Evolutionary conservation across 1,140 invertebrate species (phyloP).

Genomic region (Plectus sambesii): DNA sequence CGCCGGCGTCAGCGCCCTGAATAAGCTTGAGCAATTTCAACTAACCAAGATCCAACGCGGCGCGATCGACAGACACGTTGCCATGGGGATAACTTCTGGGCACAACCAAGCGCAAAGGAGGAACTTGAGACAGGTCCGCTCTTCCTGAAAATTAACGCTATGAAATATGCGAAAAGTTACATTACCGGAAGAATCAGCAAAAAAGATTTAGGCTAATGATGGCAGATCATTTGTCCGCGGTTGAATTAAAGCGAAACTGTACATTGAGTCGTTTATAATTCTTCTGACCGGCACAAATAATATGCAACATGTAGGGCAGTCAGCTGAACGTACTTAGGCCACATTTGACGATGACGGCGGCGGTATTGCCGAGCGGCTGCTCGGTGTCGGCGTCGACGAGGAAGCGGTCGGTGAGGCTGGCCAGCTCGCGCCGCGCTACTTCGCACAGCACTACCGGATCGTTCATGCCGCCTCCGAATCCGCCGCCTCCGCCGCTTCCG

Average conservation of each 20-base stretch:
- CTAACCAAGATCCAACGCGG: constrained; percentile 9
- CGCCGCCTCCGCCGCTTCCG: neutral
- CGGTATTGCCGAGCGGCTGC: neutral
- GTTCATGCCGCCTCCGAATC: neutral
- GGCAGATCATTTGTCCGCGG: no score
- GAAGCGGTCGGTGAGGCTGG: constrained; percentile 18
- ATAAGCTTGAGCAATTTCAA: no score
- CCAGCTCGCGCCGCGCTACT: constrained; percentile 13
- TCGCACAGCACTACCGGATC: constrained; percentile 14
- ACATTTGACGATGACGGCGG: constrained; percentile 16
- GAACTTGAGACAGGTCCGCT: constrained; percentile 3
- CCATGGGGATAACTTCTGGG: constrained; percentile 20
- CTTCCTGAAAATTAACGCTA: constrained; percentile 8
- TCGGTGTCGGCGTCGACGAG: constrained; percentile 14
- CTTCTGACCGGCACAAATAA: no score
- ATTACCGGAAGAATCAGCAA: no score
- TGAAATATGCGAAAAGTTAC: no score
- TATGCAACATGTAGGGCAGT: no score
- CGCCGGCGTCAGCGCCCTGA: no score
- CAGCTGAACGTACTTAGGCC: constrained; percentile 20
- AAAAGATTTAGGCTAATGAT: no score
- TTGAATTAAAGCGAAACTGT: constrained; percentile 7
- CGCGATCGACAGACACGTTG: constrained; percentile 17
- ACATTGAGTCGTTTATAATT: no score
- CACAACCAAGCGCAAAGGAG: constrained; percentile 19